These are phyloP conservation scores for Noctua janthina DNA, from an alignment of 2,888 invertebrate species.

Conservation along the genomic window DNA sequence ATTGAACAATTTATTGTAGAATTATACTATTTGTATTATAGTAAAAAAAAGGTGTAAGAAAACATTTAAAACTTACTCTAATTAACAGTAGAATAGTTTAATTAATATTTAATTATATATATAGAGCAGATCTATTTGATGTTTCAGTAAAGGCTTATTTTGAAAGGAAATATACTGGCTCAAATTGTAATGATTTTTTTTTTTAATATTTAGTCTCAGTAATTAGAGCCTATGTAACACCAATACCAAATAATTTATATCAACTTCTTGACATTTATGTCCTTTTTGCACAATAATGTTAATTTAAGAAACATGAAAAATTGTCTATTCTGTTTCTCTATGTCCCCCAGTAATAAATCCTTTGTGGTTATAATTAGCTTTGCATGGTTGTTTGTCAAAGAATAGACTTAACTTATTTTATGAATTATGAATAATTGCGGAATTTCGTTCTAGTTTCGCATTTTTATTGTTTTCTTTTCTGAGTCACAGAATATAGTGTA, in stretches of 20 bases:
- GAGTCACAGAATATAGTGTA: conserved; percentile 37
- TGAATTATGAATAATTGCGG: conserved; percentile 9
- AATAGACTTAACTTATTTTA: conserved; percentile 5
- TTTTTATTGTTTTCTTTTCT: conserved; percentile 45
- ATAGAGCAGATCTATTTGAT: not conserved
- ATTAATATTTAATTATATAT: not conserved
- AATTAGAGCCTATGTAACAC: conserved; percentile 19
- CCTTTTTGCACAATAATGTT: conserved; percentile 69
- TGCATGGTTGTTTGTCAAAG: conserved; percentile 24
- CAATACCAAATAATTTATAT: conserved; percentile 37
- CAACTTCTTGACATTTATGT: conserved; percentile 15
- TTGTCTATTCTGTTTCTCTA: conserved; percentile 45
- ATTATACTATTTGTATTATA: conserved; percentile 14
- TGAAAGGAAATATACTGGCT: conserved; percentile 20
- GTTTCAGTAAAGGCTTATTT: not conserved
- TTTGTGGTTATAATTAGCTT: conserved; percentile 23
- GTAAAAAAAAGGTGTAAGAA: not conserved
- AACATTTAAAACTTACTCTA: not conserved
- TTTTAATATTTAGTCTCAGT: not conserved
- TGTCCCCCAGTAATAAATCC: conserved; percentile 3
- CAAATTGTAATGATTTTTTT: not conserved
- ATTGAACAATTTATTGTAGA: conserved; percentile 9
- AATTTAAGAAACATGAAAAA: conserved; percentile 72
- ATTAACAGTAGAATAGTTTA: not conserved
- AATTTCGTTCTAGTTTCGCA: conserved; percentile 44